Percentiles rank a stretch among this genome's conserved stretches.
These are phyloP conservation scores for Dendroctonus ponderosae DNA, from an alignment of 1,140 invertebrate genomes.

Conservation along the genomic window DNA sequence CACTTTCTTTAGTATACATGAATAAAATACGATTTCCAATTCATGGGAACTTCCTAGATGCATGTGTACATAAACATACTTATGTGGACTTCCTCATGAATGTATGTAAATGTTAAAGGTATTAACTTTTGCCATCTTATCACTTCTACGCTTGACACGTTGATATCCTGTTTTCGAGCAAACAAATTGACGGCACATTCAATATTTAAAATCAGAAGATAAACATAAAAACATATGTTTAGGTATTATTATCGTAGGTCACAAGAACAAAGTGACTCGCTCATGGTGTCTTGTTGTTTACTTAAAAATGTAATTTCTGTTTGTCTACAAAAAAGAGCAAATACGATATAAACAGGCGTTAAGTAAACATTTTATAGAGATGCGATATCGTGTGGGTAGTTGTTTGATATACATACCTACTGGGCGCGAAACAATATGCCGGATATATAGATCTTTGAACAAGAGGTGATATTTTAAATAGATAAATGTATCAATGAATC, in stretches of 20 bases:
- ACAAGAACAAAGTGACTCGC: constrained; percentile 11
- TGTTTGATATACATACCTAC: too few species aligned
- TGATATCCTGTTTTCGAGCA: constrained; percentile 20
- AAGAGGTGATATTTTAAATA: too few species aligned
- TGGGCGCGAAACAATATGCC: too few species aligned
- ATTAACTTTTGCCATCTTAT: constrained; percentile 20
- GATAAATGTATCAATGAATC: too few species aligned
- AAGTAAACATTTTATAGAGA: constrained; percentile 7
- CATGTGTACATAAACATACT: too few species aligned
- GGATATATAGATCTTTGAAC: too few species aligned
- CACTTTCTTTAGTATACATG: too few species aligned
- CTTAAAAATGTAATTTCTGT: constrained; percentile 10
- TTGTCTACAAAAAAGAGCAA: constrained; percentile 12
- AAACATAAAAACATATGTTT: constrained; percentile 21
- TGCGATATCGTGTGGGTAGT: too few species aligned
- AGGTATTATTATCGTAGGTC: constrained; percentile 17
- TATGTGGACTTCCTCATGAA: too few species aligned
- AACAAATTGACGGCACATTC: constrained; percentile 11
- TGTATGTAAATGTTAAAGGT: background rate
- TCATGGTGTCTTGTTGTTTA: constrained; percentile 6
- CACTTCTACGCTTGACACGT: constrained; percentile 18
- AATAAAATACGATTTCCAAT: too few species aligned
- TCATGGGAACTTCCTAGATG: too few species aligned
- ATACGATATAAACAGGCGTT: constrained; percentile 1
- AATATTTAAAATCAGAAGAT: constrained; percentile 26